A percentile compares a stretch with the other conserved stretches of the same genome.
phyloP scores from a whole-genome alignment of 2,888 invertebrate genomes.

The Eupithecia dodoneata region DNA sequence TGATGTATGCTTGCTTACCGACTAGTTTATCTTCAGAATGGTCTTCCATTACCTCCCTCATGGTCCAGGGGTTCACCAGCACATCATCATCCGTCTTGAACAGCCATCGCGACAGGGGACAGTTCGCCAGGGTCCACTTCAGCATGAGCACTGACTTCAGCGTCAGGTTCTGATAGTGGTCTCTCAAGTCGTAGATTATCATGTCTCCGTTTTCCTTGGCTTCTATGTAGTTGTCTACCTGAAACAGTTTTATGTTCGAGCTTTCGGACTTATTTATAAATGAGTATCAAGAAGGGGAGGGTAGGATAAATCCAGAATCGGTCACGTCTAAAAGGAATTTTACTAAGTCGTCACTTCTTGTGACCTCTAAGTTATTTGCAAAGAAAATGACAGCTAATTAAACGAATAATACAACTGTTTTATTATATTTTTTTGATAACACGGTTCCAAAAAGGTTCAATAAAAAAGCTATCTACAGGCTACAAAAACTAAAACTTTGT shows the following conservation, averaged over 20 bases:
- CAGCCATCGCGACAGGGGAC: conserved; percentile 68
- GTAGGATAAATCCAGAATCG: too few species aligned
- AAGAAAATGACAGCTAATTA: not conserved
- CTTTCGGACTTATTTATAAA: not conserved
- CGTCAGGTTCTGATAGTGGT: conserved; percentile 87
- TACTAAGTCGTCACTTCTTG: not conserved
- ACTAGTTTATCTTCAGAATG: conserved; percentile 72
- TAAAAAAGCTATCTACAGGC: too few species aligned
- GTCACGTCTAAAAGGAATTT: not conserved
- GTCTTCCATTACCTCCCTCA: conserved; percentile 60
- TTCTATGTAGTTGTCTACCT: conserved; percentile 76
- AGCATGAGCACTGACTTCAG: conserved; percentile 87
- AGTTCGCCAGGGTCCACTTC: conserved; percentile 83
- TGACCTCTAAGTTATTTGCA: not conserved
- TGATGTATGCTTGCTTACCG: conserved; percentile 52
- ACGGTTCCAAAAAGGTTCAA: too few species aligned
- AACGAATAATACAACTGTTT: too few species aligned
- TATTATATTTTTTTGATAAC: too few species aligned
- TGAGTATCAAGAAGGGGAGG: not conserved
- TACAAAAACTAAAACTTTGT: too few species aligned
- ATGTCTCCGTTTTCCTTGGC: conserved; percentile 83
- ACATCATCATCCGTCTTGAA: conserved; percentile 87
- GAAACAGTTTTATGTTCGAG: conserved; percentile 30
- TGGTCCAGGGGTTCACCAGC: conserved; percentile 82
- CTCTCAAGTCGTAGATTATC: conserved; percentile 85